A percentile compares a stretch with the other conserved stretches of the same genome.
These are phyloP conservation scores for Rapana venosa DNA, from an alignment of 2,888 invertebrate genomes.

Conservation along the genomic window DNA sequence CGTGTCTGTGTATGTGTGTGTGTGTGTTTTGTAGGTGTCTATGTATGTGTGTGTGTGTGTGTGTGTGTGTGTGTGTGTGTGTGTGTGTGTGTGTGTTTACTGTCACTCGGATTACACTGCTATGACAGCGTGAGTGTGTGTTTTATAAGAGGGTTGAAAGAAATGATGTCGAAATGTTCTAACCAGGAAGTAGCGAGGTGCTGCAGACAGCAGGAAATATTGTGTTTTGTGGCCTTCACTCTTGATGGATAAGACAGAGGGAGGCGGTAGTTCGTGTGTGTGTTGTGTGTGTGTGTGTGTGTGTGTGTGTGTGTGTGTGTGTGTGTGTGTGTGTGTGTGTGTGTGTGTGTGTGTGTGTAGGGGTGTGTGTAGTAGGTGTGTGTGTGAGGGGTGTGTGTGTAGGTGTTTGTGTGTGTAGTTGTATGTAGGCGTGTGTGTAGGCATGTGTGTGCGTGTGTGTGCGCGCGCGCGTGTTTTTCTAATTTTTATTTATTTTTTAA, in stretches of 20 bases:
- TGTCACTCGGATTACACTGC: no score
- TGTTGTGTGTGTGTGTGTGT: no score
- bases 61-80: constrained; percentile 1
- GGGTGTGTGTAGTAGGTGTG: neutral
- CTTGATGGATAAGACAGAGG: no score
- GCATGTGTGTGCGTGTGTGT: neutral
- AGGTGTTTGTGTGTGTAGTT: neutral
- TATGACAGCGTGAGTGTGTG: no score
- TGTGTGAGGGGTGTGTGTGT: neutral
- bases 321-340: constrained; percentile 1
- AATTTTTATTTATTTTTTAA: no score
- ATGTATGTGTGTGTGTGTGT: neutral
- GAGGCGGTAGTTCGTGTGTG: neutral
- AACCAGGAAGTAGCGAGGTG: no score
- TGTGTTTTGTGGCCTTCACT: no score
- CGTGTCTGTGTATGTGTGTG: neutral
- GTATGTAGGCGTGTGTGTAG: neutral
- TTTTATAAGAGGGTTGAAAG: no score
- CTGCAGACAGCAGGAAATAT: no score
- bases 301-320: neutral
- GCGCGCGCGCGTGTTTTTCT: neutral
- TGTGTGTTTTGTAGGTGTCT: neutral
- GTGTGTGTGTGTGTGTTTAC: neutral
- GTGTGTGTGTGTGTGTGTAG: neutral
- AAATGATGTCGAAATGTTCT: no score